Percentiles rank a stretch among this genome's conserved stretches.
Evolutionary conservation across 2,797 vertebrate species (phyloP).

Genomic region (Orientallactaga sibirica): DNA sequence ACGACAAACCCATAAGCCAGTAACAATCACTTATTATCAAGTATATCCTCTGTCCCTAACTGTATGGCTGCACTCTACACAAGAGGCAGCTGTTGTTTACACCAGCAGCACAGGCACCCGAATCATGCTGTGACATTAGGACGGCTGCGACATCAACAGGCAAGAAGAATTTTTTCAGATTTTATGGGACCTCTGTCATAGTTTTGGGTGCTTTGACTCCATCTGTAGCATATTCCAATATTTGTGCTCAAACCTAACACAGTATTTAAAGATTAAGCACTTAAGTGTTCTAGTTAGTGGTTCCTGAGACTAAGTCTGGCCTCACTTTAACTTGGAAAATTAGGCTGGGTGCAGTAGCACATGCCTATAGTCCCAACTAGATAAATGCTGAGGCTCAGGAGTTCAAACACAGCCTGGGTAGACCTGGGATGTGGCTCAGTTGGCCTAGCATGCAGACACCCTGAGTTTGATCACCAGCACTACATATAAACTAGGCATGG

Average conservation of each 20-base stretch:
- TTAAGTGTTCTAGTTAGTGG: constrained; percentile 10
- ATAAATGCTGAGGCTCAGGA: not conserved
- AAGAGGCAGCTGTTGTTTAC: not conserved
- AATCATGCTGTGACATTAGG: not conserved
- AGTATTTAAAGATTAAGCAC: constrained; percentile 11
- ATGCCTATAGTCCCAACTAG: not conserved
- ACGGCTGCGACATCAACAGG: too few relatives aligned
- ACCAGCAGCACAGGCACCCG: not conserved
- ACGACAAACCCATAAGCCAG: not conserved
- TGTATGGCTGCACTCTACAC: not conserved
- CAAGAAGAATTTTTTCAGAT: not conserved
- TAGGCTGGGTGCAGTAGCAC: not conserved
- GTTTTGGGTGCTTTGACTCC: not conserved
- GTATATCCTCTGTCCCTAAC: not conserved
- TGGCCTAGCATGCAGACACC: too few relatives aligned
- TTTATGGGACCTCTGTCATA: not conserved
- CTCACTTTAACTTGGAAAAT: constrained; percentile 21
- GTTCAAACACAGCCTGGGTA: not conserved
- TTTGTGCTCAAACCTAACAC: constrained; percentile 8
- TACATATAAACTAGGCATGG: too few relatives aligned
- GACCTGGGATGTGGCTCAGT: too few relatives aligned
- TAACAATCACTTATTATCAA: not conserved
- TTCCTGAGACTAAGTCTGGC: constrained; percentile 4
- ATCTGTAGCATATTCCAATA: not conserved
- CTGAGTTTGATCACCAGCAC: too few relatives aligned